Base-by-base conservation (phyloP, 2,888 invertebrate species). In the Gordius sp. region DNA sequence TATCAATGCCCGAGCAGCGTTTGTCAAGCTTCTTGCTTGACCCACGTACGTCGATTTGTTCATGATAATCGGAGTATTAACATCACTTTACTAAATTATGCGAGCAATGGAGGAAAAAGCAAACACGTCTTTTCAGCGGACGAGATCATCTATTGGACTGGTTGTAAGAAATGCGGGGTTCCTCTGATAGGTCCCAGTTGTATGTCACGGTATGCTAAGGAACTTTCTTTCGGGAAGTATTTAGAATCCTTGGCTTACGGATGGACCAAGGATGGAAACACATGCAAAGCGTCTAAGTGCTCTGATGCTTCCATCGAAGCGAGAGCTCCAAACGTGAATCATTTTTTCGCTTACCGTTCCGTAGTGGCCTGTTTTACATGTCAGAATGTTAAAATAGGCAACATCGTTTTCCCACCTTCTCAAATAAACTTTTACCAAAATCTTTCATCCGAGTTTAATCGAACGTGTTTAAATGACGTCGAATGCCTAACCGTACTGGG, bases 31-130 rank as follows among this genome's bases (percentile, higher is more conserved):
- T 26, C 4, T 16, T 27, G 4, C 8, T 4, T 16, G 4, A 4
- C 4, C 4, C 55, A 54, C 27, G 25, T 54, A 23, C 25, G 55
- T 26, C 4, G 28, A 26, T 54, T 54, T 27, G 55, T 54, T 4
- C 55, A 54, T 28, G 13, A 4, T 8, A 4, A 4, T 54, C 8
- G 4, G 24, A 2, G 26, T 8, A 54, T 54, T 8, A 20, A 54
- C 27, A 54, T 54, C 8, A 26, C 28, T 16, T 2, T 27, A 26
- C 16, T 27, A 27, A 8, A 39, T 39, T n/a, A 39, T 39, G 39
- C 39, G n/a, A 8, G 13, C n/a, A 39, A 8, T 39, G n/a, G 39
- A 39, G 13, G n/a, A 39, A 47, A 47, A 33, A 33, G 8, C 4
- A 47, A 16, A 47, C 8, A 8, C 4, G 4, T 16, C 8, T 26